Evolutionary conservation across 2,797 vertebrate species (phyloP).

Genomic region (Mastacembelus armatus): DNA sequence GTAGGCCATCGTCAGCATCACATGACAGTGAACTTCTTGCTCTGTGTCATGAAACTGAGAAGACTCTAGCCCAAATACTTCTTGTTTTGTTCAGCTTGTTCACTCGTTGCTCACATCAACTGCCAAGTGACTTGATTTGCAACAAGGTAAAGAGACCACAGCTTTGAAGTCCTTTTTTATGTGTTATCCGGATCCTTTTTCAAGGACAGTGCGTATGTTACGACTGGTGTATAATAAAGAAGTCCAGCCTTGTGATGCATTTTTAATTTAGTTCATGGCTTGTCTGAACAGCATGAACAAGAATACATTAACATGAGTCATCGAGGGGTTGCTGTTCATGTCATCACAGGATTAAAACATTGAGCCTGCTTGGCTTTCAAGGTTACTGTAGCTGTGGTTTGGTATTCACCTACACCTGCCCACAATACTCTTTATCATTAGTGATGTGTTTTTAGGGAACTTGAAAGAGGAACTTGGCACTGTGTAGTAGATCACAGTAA

Average conservation of each 20-base stretch:
- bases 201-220: background rate
- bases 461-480: constrained; percentile 71
- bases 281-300: constrained; percentile 42
- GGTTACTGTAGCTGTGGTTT: constrained; percentile 41
- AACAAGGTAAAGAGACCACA: background rate
- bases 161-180: background rate
- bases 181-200: background rate
- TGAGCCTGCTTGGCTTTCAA: constrained; percentile 31
- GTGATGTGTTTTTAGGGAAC: constrained; percentile 67
- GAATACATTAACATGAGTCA: constrained; percentile 45
- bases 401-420: constrained; percentile 30
- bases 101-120: background rate
- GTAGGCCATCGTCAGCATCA: constrained; percentile 33
- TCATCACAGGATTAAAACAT: constrained; percentile 47
- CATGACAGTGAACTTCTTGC: constrained; percentile 19
- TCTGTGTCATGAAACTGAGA: constrained; percentile 20
- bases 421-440: constrained; percentile 57
- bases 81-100: constrained; percentile 16
- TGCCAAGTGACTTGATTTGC: constrained; percentile 11
- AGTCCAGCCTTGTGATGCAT: background rate
- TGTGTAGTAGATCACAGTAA: constrained; percentile 32
- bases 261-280: constrained; percentile 13
- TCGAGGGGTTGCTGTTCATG: constrained; percentile 29
- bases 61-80: constrained; percentile 7
- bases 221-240: constrained; percentile 16